Base-by-base conservation (phyloP, 2,113 vertebrate genomes). In the Mirounga angustirostris region DNA sequence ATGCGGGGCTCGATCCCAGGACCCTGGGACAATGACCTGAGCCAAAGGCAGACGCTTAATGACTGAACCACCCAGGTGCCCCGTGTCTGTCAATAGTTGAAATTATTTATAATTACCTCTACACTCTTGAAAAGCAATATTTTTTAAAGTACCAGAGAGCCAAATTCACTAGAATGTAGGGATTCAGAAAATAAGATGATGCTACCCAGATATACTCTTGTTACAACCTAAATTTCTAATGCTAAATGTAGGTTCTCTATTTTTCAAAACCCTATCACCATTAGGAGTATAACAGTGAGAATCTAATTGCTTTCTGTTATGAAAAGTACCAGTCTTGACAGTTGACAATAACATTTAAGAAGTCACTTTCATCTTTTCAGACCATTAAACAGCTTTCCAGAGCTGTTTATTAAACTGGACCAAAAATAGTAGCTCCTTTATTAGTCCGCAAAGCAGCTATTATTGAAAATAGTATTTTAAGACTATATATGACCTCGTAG, bases 71-170 rank as follows among this genome's bases (percentile, higher is more conserved):
- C 46, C 46, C 46, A 46, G 46, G 46, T 8, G 7, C 46, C 46
- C 46, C 1, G 91, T 97, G 73, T 96, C 88, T 97, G 96, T 97
- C 89, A 97, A 97, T 76, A 97, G 69, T 76, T 95, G 26, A 97
- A 93, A 94, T 87, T 96, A 98, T 95, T 98, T 97, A 96, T 94
- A 96, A 94, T 63, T 81, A 97, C 78, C 76, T 63, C 56, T 74
- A 78, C 50, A 74, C 85, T 76, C 83, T 84, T 96, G 78, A 50
- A 96, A 94, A 95, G 40, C 36, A 95, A 46, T 58, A 82, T 4
- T 96, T 83, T 95, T 97, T 93, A 92, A 33, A 98, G 83, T 71
- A 89, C 4, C 9, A 30, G 97, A 94, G 54, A 98, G 90, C 65
- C 67, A 95, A 97, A 98, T 86, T 96, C n/a, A 67, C 69, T 9